Percentiles rank a stretch among this genome's conserved stretches.
These are phyloP conservation scores for Lasioglossum baleicum DNA, from an alignment of 1,140 invertebrate genomes.

Conservation along the genomic window DNA sequence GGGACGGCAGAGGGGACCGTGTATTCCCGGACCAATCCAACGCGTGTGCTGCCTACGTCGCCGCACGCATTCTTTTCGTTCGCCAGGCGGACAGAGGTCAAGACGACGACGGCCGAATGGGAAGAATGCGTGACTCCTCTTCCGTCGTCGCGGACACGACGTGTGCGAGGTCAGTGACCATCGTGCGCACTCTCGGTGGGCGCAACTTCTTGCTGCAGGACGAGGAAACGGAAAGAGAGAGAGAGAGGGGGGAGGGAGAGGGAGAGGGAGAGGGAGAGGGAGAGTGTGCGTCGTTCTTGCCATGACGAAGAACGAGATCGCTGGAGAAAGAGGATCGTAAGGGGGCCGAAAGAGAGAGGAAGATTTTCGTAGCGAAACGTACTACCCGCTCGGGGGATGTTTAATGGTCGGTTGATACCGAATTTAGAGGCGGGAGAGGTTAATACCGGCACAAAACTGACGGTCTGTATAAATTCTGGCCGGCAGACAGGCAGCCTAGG, in stretches of 20 bases:
- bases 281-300: background rate
- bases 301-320: background rate
- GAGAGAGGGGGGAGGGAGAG: slow-evolving; percentile 9
- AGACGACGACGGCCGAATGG: slow-evolving; percentile 60
- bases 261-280: slow-evolving; percentile 14
- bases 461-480: slow-evolving; percentile 32
- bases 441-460: background rate
- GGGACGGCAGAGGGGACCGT: background rate
- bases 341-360: slow-evolving; percentile 12
- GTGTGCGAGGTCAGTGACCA: slow-evolving; percentile 74
- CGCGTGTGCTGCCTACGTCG: slow-evolving; percentile 45
- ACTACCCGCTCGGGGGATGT: slow-evolving; percentile 28
- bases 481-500: background rate
- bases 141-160: slow-evolving; percentile 65
- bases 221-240: slow-evolving; percentile 26
- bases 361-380: slow-evolving; percentile 30
- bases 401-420: slow-evolving; percentile 58
- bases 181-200: slow-evolving; percentile 54
- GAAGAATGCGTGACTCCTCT: slow-evolving; percentile 66
- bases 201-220: slow-evolving; percentile 58
- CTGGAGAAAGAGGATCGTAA: slow-evolving; percentile 8
- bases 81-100: slow-evolving; percentile 39
- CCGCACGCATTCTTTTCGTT: slow-evolving; percentile 47
- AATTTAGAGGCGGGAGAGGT: slow-evolving; percentile 52
- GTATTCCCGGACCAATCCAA: slow-evolving; percentile 40